These are phyloP conservation scores for Plecotus auritus DNA, from an alignment of 2,113 vertebrate genomes.

Conservation along the genomic window DNA sequence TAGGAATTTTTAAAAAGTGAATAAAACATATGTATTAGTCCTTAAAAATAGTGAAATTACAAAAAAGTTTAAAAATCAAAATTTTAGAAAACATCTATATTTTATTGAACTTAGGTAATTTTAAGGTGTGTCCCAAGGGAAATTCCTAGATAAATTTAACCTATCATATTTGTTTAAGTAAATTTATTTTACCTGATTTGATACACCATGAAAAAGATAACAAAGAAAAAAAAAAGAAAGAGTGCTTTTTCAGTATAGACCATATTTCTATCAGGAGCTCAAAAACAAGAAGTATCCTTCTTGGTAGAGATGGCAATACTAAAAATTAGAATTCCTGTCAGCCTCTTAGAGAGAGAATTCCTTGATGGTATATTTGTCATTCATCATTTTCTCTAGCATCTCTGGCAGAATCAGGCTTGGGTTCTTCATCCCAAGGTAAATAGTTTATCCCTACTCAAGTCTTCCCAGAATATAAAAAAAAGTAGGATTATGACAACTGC, in stretches of 20 bases:
- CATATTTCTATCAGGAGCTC: not conserved
- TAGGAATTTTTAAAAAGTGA: not conserved
- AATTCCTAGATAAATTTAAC: not conserved
- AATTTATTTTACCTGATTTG: not conserved
- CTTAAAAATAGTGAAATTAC: not conserved
- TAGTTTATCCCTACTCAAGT: not conserved
- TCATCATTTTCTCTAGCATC: not conserved
- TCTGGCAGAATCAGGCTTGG: not conserved
- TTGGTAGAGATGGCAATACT: not conserved
- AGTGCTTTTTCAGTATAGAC: not conserved
- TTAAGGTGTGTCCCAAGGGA: not conserved
- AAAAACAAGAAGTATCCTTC: not conserved
- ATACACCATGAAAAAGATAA: not conserved
- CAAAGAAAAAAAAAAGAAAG: not conserved
- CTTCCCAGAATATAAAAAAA: not conserved
- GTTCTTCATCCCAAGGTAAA: not conserved
- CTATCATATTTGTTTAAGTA: not conserved
- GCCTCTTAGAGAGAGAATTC: not conserved
- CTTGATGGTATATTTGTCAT: not conserved
- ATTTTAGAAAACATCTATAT: not conserved
- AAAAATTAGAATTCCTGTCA: not conserved
- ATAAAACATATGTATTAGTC: not conserved
- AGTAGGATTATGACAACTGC: not conserved
- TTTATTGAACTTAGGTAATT: not conserved
- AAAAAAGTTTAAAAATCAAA: not conserved